phyloP scores from a whole-genome alignment of 2,797 vertebrate genomes.

The Okamejei kenojei region DNA sequence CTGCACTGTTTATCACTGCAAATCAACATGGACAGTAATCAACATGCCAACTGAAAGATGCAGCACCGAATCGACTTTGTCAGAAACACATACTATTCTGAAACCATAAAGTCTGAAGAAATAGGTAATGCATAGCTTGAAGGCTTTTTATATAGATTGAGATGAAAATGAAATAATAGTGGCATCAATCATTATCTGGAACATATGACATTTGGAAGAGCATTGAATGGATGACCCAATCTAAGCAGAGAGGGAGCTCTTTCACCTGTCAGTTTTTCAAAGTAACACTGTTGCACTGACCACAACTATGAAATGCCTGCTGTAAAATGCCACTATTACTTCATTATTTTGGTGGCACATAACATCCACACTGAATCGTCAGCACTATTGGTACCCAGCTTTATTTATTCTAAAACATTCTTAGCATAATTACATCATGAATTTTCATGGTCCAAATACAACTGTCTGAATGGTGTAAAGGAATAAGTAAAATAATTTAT shows the following conservation, averaged over 20 bases:
- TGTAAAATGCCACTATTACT: neutral
- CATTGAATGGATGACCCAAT: neutral
- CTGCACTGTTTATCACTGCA: neutral
- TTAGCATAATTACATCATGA: neutral
- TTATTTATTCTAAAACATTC: neutral
- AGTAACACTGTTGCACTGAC: neutral
- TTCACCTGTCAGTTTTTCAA: neutral
- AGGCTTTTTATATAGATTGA: neutral
- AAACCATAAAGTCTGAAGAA: neutral
- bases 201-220: neutral
- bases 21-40: neutral
- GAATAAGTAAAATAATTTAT: neutral
- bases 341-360: neutral
- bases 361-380: neutral
- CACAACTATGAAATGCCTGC: neutral
- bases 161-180: neutral
- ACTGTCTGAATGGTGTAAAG: neutral
- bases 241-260: neutral
- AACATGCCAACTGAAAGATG: slow-evolving; percentile 10
- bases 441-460: neutral
- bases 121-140: neutral
- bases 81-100: neutral
- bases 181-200: neutral
- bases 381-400: neutral
- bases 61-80: neutral